Evolutionary conservation across 2,113 vertebrate species (phyloP).

Genomic region (Chlorodrepanis virens): DNA sequence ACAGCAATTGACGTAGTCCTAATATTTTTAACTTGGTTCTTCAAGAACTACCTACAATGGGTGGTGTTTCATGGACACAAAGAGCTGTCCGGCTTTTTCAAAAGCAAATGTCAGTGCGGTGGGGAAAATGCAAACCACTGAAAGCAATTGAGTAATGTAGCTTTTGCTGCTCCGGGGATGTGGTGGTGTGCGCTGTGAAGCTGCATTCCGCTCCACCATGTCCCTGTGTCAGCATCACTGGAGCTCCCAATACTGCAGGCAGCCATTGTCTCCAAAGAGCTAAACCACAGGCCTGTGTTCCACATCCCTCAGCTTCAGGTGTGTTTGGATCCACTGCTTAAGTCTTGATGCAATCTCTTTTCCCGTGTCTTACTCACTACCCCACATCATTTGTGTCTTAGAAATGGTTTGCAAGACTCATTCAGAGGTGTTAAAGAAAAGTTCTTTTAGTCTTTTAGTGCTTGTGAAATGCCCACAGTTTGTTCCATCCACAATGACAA

Average conservation of each 20-base stretch:
- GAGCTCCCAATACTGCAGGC: background rate
- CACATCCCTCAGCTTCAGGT: background rate
- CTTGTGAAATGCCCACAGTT: background rate
- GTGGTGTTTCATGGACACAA: background rate
- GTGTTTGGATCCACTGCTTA: background rate
- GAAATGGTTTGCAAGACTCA: background rate
- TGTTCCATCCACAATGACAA: background rate
- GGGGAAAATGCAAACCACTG: fast-evolving
- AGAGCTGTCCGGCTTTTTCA: background rate
- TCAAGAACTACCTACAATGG: slow-evolving; percentile 31
- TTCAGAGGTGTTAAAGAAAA: background rate
- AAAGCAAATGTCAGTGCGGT: background rate
- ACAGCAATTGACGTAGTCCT: slow-evolving; percentile 47
- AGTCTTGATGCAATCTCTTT: background rate
- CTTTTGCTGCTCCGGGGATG: background rate
- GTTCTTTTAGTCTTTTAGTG: background rate
- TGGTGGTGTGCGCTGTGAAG: background rate
- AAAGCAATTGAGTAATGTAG: background rate
- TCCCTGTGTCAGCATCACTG: background rate
- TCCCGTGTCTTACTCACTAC: background rate
- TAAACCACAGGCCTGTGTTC: background rate
- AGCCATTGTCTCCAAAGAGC: background rate
- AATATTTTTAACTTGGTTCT: slow-evolving; percentile 56
- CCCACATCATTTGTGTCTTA: background rate
- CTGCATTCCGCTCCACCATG: fast-evolving